Base-by-base conservation (phyloP, 2,113 vertebrate species). In the Xenopus borealis region DNA sequence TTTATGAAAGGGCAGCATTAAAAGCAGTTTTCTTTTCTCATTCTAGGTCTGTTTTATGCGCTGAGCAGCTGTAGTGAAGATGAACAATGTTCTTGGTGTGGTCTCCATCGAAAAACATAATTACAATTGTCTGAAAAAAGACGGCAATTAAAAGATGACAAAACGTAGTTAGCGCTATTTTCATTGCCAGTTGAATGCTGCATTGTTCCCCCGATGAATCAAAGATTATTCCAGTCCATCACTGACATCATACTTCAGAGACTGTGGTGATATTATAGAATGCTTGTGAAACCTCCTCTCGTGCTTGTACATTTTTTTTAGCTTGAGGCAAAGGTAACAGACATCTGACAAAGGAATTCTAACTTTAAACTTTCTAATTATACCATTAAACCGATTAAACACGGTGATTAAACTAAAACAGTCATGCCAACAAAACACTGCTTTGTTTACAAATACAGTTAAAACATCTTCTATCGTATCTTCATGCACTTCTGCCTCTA, bases 51-150 rank as follows among this genome's bases (percentile, higher is more conserved):
- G 47, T 62, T 69, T 69, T 63, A 14, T 63, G 44, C 8, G 47
- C 66, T 69, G 73, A 75, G 69, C 73, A 75, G 69, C 73, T 75
- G 73, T 75, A 69, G 57, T 50, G 14, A 52, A 69, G 46, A 62
- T 45, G 66, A 69, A 69, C 73, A 75, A 75, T 75, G 59, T n/a
- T 46, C 73, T 75, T 75, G 73, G 73, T 62, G 73, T 75, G 59
- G 66, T 66, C 66, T 75, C 53, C 45, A 68, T 40, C 40, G 62
- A 40, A 62, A 75, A 69, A 69, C 58, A 69, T 75, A 69, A 75
- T 75, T 75, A 67, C 19, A 6, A 63, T 52, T 69, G 66, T 62
- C 66, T 69, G 73, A 27, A 75, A 69, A 23, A 69, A 58, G 73
- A 45, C n/a, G 47, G 73, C 57, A 75, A 69, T 75, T 75, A 69